A percentile compares a stretch with the other conserved stretches of the same genome.
These are phyloP conservation scores for Gephyroberyx darwinii DNA, from an alignment of 2,797 vertebrate species.

Conservation along the genomic window DNA sequence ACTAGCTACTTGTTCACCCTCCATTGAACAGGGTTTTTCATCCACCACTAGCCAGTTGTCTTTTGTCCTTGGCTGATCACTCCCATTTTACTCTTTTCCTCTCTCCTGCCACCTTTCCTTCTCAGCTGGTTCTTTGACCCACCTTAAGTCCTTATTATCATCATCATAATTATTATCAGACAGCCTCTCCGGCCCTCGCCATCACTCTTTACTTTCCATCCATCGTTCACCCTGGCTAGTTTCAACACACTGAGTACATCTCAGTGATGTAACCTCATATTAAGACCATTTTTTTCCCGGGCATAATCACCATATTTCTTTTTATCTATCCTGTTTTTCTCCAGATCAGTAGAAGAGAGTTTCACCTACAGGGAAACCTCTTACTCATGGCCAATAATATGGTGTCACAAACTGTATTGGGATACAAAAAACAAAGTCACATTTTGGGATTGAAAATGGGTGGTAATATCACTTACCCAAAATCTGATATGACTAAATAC, in stretches of 20 bases:
- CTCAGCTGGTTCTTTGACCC: slow-evolving; percentile 25
- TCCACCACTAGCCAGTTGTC: slow-evolving; percentile 38
- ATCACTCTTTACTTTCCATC: slow-evolving; percentile 3
- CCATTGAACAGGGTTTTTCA: slow-evolving; percentile 63
- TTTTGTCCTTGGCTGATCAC: slow-evolving; percentile 33
- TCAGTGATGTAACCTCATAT: not conserved
- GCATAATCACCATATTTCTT: not conserved
- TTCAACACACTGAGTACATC: not conserved
- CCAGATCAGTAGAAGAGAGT: not conserved
- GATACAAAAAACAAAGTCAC: not conserved
- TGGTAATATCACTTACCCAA: not conserved
- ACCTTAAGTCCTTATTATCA: slow-evolving; percentile 16
- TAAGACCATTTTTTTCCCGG: not conserved
- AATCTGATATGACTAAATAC: not conserved
- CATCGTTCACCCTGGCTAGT: not conserved
- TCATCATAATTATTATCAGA: slow-evolving; percentile 5
- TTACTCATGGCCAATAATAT: too few species aligned
- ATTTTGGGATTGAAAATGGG: not conserved
- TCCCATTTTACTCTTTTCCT: slow-evolving; percentile 19
- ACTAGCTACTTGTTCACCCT: slow-evolving; percentile 63
- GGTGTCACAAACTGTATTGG: too few species aligned
- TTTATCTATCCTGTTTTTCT: not conserved
- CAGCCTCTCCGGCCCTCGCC: not conserved
- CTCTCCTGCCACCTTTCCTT: slow-evolving; percentile 28
- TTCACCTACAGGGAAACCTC: not conserved